A percentile compares a stretch with the other conserved stretches of the same genome.
phyloP scores from a whole-genome alignment of 2,113 vertebrate species.

The Apus apus region DNA sequence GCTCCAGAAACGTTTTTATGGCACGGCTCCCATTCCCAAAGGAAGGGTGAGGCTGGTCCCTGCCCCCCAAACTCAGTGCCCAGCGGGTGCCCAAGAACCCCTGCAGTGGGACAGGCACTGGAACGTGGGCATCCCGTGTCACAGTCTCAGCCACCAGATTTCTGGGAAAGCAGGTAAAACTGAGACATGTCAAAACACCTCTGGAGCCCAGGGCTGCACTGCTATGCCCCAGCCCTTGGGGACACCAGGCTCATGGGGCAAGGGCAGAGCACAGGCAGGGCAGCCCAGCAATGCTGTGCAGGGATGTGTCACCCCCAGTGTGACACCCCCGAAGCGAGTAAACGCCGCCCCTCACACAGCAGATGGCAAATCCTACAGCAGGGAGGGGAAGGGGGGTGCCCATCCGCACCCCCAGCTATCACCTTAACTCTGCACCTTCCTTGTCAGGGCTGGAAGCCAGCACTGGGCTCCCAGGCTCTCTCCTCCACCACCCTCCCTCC shows the following conservation, averaged over 20 bases:
- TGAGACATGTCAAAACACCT: background rate
- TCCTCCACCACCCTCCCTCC: background rate
- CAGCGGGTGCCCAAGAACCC: background rate
- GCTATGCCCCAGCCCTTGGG: background rate
- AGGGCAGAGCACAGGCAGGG: background rate
- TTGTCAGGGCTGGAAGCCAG: conserved; percentile 39
- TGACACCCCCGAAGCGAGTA: conserved; percentile 40
- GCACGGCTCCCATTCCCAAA: background rate
- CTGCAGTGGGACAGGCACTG: accelerated
- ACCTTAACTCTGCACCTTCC: conserved; percentile 24
- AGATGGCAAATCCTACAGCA: conserved; percentile 57
- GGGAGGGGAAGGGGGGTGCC: conserved; percentile 53
- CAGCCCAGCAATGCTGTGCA: background rate
- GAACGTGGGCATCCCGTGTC: too few species aligned
- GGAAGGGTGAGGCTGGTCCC: background rate
- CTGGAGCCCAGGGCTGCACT: background rate
- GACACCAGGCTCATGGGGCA: accelerated
- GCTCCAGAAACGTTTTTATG: background rate
- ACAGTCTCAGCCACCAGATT: background rate
- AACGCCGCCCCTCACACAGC: conserved; percentile 50
- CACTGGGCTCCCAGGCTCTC: background rate
- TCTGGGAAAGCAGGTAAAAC: background rate
- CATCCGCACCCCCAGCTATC: conserved; percentile 50
- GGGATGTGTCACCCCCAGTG: background rate
- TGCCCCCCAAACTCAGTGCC: accelerated